phyloP scores from a whole-genome alignment of 2,797 vertebrate genomes.

The Anomalospiza imberbis region DNA sequence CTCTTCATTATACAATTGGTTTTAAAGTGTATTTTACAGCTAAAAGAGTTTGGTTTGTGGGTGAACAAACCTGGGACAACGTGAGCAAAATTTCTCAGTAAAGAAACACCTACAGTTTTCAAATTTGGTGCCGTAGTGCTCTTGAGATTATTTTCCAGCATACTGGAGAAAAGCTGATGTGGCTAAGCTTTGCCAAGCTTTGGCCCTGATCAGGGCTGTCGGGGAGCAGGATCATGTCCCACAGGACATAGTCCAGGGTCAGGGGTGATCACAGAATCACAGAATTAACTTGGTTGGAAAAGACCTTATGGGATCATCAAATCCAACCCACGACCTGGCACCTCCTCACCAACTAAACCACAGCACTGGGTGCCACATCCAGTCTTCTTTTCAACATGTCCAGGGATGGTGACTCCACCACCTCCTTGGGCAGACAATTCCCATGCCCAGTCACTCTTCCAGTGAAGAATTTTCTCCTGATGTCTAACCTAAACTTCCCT shows the following conservation, averaged over 20 bases:
- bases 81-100: neutral
- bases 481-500: neutral
- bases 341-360: no score
- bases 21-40: neutral
- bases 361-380: neutral
- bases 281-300: neutral
- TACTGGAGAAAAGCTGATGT: neutral
- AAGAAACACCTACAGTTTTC: neutral
- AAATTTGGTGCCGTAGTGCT: accelerated
- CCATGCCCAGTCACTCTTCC: neutral
- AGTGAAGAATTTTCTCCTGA: neutral
- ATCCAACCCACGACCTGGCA: no score
- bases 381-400: accelerated
- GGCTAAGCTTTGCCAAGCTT: neutral
- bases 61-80: neutral
- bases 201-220: neutral
- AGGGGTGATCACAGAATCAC: neutral
- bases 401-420: neutral
- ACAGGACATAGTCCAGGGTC: neutral
- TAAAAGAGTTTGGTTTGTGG: neutral
- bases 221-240: neutral
- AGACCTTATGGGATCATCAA: neutral
- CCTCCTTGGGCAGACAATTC: accelerated
- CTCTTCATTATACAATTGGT: neutral
- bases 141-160: neutral